Conservation (phyloP, 1,140 invertebrate genomes). For the Pectinophora gossypiella region DNA sequence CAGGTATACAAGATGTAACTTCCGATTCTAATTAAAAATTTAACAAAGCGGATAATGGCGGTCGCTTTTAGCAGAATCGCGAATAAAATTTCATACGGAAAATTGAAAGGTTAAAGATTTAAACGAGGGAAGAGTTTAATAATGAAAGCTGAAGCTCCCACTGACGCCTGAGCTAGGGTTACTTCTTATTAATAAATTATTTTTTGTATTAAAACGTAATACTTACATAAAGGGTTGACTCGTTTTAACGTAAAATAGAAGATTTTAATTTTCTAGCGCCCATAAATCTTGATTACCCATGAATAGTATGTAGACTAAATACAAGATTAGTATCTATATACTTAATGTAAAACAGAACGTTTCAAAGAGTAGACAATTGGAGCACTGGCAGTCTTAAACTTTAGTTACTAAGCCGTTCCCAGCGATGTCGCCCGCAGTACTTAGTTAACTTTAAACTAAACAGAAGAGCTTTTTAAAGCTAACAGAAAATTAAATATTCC, state of each 20-base stretch:
- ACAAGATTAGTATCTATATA: too few relatives aligned
- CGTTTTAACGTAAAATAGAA: too few relatives aligned
- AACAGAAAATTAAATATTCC: slow-evolving; percentile 25
- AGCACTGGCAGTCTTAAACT: too few relatives aligned
- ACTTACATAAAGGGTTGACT: too few relatives aligned
- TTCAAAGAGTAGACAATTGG: too few relatives aligned
- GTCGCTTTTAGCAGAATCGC: slow-evolving; percentile 30
- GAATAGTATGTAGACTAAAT: too few relatives aligned
- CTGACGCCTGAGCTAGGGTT: not conserved
- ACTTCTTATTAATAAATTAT: not conserved
- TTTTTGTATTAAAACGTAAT: too few relatives aligned
- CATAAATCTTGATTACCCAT: too few relatives aligned
- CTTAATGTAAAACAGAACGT: too few relatives aligned
- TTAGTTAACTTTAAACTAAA: slow-evolving; percentile 37
- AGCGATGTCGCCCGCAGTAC: slow-evolving; percentile 27
- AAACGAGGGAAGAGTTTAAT: not conserved
- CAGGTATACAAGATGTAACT: slow-evolving; percentile 55
- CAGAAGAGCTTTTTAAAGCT: slow-evolving; percentile 24
- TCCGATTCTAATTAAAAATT: slow-evolving; percentile 67
- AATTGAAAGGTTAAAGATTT: slow-evolving; percentile 8
- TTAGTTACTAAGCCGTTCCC: not conserved
- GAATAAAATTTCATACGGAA: slow-evolving; percentile 27
- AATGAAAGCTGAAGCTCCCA: not conserved
- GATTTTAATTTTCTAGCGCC: too few relatives aligned
- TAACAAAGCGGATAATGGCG: slow-evolving; percentile 43